phyloP scores from a whole-genome alignment of 2,797 vertebrate species.

The Manis pentadactyla region DNA sequence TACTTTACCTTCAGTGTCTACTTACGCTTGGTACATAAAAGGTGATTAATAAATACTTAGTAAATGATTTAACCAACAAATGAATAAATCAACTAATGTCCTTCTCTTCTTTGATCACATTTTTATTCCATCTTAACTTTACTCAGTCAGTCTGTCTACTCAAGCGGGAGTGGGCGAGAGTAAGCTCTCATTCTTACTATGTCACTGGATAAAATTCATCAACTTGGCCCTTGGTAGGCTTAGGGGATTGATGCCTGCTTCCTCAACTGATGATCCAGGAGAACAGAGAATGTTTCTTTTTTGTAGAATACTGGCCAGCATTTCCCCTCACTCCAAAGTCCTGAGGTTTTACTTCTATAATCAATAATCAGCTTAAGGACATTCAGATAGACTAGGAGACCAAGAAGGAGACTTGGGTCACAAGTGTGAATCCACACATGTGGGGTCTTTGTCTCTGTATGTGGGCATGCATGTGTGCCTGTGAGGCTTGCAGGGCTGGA shows the following conservation, averaged over 20 bases:
- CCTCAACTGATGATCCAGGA: not conserved
- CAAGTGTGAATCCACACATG: not conserved
- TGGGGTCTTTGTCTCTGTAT: not conserved
- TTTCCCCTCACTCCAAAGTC: not conserved
- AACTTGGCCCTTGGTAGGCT: not conserved
- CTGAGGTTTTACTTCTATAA: not conserved
- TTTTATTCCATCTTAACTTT: not conserved
- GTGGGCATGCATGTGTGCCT: not conserved
- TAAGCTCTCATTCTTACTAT: not conserved
- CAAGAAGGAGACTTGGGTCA: not conserved
- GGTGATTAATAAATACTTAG: not conserved
- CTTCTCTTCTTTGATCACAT: not conserved
- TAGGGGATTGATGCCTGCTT: not conserved
- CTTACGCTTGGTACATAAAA: not conserved
- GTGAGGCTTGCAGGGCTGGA: too few relatives aligned
- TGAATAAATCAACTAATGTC: not conserved
- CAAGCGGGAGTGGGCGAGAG: not conserved
- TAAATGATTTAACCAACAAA: not conserved
- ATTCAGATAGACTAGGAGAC: not conserved
- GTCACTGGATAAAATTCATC: not conserved
- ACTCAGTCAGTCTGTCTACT: not conserved
- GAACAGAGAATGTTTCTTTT: not conserved
- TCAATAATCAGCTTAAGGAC: not conserved
- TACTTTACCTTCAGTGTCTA: not conserved
- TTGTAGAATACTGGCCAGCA: not conserved